Evolutionary conservation across 2,113 vertebrate genomes (phyloP).

Genomic region (Syngnathoides biaculeatus): DNA sequence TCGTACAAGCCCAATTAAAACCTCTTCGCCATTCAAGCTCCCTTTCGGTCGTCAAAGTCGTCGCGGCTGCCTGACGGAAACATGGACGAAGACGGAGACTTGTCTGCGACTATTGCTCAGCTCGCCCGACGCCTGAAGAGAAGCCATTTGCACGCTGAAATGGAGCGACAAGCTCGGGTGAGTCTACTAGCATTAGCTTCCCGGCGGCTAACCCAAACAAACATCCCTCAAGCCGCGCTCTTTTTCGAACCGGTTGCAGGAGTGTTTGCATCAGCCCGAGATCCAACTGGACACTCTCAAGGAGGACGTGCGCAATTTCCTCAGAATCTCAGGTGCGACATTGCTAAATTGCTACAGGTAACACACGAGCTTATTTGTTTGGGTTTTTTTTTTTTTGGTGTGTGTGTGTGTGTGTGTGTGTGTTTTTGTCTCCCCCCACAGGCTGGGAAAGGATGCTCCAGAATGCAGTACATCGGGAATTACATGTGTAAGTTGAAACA

Average conservation of each 20-base stretch:
- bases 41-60: not conserved
- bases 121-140: slow-evolving; percentile 86
- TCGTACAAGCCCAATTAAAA: not conserved
- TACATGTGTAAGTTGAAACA: slow-evolving; percentile 80
- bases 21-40: not conserved
- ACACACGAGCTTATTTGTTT: not conserved
- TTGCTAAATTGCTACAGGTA: not conserved
- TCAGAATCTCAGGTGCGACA: slow-evolving; percentile 83
- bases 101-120: slow-evolving; percentile 83
- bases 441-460: slow-evolving; percentile 96
- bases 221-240: not conserved
- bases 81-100: slow-evolving; percentile 79
- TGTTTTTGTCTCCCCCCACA: slow-evolving; percentile 66
- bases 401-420: no score
- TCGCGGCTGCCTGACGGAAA: slow-evolving; percentile 20
- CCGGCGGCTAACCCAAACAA: slow-evolving; percentile 36
- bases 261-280: slow-evolving; percentile 88
- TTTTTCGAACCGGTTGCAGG: slow-evolving; percentile 59
- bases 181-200: slow-evolving; percentile 63
- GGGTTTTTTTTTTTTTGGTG: not conserved
- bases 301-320: slow-evolving; percentile 88
- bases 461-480: slow-evolving; percentile 95
- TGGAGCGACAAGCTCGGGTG: slow-evolving; percentile 93
- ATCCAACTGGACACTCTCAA: slow-evolving; percentile 89
- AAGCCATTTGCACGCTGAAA: slow-evolving; percentile 84